Base-by-base conservation (phyloP, 2,888 invertebrate genomes). In the Luffia ferchaultella region DNA sequence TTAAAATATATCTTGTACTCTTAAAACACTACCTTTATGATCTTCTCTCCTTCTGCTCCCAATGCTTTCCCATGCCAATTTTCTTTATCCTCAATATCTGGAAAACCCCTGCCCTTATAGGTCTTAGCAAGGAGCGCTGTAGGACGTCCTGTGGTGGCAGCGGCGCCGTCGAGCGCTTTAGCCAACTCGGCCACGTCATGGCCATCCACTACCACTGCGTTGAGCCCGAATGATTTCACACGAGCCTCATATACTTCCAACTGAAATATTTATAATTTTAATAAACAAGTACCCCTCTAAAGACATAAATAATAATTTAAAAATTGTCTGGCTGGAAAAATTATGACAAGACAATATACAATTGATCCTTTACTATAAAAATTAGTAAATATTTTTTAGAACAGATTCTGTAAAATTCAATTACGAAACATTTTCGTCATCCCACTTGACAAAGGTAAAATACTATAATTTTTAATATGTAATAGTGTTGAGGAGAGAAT, bases 1-100 rank as follows among this genome's bases (percentile, higher is more conserved):
- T n/a, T n/a, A n/a, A n/a, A n/a, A n/a, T n/a, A n/a, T n/a, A n/a
- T n/a, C n/a, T n/a, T n/a, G n/a, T n/a, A n/a, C n/a, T n/a, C n/a
- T n/a, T n/a, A n/a, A n/a, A n/a, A n/a, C 40, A 52, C 49, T 68
- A 89, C 89, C 77, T 80, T 77, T 50, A 82, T 75, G 9, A 93
- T 88, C 59, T 85, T 88, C 0, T 90, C 90, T 1, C 93, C 89
- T 54, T 94, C 91, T 49, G 87, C 90, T 0, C 96, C 97, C 52
- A 99, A 78, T 0, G 99, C 91, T 76, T 99, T 99, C 49, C 99
- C 99, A 69, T 99, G 99, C 98, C 98, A 99, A 77, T 97, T 96
- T 52, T 96, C 94, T 58, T 88, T 62, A 73, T 99, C 94, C 74
- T 97, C 98, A 64, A 99, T 95, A 49, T 90, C 90, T 43, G 92